phyloP scores from a whole-genome alignment of 2,888 invertebrate genomes.

The Thyatira batis region DNA sequence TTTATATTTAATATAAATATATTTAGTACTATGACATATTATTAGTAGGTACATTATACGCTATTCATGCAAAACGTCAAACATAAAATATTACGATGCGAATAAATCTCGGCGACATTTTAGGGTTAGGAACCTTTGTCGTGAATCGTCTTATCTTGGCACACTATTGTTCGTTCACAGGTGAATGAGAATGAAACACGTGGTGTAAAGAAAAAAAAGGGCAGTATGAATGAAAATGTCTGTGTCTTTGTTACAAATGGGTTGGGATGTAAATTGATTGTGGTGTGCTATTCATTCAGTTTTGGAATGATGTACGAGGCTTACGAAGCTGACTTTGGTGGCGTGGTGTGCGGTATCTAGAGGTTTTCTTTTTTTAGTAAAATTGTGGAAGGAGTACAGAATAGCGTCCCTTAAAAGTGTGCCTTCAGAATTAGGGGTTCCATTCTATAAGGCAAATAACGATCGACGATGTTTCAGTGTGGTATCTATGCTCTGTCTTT shows the following conservation, averaged over 20 bases:
- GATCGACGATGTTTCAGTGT: too few species aligned
- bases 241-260: not conserved
- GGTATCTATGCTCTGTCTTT: too few species aligned
- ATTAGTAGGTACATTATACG: too few species aligned
- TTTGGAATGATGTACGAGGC: not conserved
- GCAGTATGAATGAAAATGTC: slow-evolving; percentile 14
- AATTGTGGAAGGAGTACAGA: too few species aligned
- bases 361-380: too few species aligned
- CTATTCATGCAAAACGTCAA: not conserved
- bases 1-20: too few species aligned
- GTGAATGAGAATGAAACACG: slow-evolving; percentile 15
- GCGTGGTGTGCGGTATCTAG: too few species aligned
- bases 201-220: slow-evolving; percentile 19
- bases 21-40: too few species aligned
- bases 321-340: too few species aligned
- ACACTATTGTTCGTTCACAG: slow-evolving; percentile 28
- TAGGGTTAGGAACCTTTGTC: slow-evolving; percentile 29
- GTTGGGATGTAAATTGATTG: not conserved
- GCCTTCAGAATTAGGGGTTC: too few species aligned
- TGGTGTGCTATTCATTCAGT: not conserved
- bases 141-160: slow-evolving; percentile 22
- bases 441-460: too few species aligned
- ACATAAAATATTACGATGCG: not conserved
- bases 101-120: slow-evolving; percentile 10
- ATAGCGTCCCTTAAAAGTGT: too few species aligned